A percentile compares a stretch with the other conserved stretches of the same genome.
Conservation (phyloP, 2,797 vertebrate species). For the Coccyzus lansbergi region DNA sequence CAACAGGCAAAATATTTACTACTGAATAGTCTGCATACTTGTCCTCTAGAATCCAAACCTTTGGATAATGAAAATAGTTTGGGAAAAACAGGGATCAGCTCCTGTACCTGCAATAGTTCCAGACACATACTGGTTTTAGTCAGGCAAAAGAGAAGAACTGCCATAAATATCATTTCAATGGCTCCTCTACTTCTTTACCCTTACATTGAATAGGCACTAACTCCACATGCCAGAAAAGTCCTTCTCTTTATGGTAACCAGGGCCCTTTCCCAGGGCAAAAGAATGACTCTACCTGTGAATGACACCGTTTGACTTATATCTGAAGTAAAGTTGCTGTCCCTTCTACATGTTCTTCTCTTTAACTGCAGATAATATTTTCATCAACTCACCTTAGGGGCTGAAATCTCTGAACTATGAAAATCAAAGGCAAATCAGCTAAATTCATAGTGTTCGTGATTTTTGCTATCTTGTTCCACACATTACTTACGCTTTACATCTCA, state of each 20-base stretch:
- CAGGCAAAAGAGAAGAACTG: neutral
- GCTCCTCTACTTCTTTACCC: neutral
- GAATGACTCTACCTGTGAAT: neutral
- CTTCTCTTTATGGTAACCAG: neutral
- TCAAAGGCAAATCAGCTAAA: neutral
- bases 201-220: neutral
- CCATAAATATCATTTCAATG: neutral
- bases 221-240: neutral
- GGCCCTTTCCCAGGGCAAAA: neutral
- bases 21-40: slow-evolving; percentile 12
- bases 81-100: neutral
- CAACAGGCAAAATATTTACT: slow-evolving; percentile 67
- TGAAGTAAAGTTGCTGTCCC: neutral
- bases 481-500: neutral
- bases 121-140: neutral
- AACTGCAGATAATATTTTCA: neutral
- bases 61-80: slow-evolving; percentile 5
- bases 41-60: slow-evolving; percentile 13
- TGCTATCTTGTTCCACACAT: neutral
- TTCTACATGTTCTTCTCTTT: neutral
- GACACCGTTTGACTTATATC: neutral
- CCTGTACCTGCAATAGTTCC: neutral
- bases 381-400: neutral
- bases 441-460: neutral
- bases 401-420: neutral